Conservation (phyloP, 1,140 invertebrate genomes). For the Philaenus spumarius region DNA sequence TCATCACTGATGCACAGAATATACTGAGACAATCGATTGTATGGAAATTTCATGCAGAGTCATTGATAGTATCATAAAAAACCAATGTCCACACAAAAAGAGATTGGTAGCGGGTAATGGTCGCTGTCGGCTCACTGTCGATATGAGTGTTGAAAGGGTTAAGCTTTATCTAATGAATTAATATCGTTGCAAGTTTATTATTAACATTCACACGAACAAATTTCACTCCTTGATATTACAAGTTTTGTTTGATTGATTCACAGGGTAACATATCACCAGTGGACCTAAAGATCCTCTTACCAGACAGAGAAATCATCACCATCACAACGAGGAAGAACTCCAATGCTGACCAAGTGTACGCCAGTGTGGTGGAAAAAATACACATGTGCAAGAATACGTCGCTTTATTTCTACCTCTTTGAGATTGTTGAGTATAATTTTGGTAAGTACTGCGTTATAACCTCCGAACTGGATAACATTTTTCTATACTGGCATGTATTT, state of each 20-base stretch:
- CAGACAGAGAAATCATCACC: constrained; percentile 72
- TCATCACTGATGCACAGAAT: no score
- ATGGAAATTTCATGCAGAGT: no score
- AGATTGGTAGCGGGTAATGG: no score
- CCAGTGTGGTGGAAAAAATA: constrained; percentile 81
- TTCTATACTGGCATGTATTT: no score
- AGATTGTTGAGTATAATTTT: constrained; percentile 96
- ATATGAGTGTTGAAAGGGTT: no score
- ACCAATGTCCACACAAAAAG: no score
- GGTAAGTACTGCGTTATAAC: no score
- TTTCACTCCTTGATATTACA: not conserved
- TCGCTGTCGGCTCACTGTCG: no score
- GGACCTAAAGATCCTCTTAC: constrained; percentile 80
- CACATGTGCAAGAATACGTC: constrained; percentile 70
- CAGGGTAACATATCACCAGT: constrained; percentile 77
- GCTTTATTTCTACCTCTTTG: constrained; percentile 94
- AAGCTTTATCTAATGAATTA: no score
- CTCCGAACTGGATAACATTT: no score
- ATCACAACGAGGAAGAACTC: constrained; percentile 88
- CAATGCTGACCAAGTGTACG: constrained; percentile 86
- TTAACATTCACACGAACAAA: not conserved
- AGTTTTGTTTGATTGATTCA: constrained; percentile 18
- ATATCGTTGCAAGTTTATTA: not conserved
- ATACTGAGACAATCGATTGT: no score
- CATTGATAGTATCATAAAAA: no score